Percentiles rank a stretch among this genome's conserved stretches.
phyloP scores from a whole-genome alignment of 2,113 vertebrate genomes.

The Dermatemys mawii region DNA sequence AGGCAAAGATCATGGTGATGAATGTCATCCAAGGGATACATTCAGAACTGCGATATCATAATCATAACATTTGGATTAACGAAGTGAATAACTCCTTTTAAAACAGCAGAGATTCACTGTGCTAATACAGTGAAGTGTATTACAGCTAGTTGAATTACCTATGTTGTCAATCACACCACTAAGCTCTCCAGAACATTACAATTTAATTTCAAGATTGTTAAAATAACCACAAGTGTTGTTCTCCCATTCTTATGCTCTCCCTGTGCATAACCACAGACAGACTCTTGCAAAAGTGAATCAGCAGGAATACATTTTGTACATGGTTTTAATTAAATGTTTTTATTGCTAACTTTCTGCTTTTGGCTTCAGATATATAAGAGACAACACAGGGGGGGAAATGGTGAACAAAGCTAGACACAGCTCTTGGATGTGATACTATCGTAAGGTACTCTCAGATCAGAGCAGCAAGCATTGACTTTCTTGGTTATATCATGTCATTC shows the following conservation, averaged over 20 bases:
- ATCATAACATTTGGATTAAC: constrained; percentile 19
- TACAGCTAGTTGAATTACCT: constrained; percentile 31
- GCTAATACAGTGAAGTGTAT: constrained; percentile 20
- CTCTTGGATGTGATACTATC: background rate
- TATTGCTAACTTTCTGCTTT: background rate
- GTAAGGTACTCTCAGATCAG: background rate
- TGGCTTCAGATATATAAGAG: background rate
- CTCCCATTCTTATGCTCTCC: background rate
- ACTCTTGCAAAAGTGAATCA: background rate
- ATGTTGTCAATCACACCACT: background rate
- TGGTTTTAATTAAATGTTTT: background rate
- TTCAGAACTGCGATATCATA: background rate
- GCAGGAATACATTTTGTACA: background rate
- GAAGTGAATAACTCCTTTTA: constrained; percentile 2
- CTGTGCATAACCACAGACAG: background rate
- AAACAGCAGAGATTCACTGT: constrained; percentile 27
- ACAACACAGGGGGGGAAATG: background rate
- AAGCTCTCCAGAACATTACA: background rate
- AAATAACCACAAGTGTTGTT: background rate
- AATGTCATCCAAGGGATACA: background rate
- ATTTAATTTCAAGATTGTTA: background rate
- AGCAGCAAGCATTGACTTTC: background rate
- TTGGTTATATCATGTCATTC: background rate
- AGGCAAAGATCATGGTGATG: background rate
- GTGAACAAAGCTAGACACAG: background rate